phyloP scores from a whole-genome alignment of 2,888 invertebrate species.

The Pherbina coryleti region DNA sequence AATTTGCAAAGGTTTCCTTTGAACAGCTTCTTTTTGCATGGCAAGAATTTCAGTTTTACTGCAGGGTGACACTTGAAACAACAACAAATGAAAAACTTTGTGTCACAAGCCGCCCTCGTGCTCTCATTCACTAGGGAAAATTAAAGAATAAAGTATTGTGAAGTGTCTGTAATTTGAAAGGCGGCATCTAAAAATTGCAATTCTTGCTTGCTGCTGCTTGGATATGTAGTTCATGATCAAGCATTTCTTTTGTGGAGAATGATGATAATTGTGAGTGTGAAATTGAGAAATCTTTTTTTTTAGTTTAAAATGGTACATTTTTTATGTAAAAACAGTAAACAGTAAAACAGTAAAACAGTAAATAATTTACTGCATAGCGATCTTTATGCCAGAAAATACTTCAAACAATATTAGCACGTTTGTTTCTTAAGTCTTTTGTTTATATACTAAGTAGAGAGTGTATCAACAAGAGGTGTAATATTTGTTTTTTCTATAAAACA shows the following conservation, averaged over 20 bases:
- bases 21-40: not conserved
- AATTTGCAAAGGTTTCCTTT: not conserved
- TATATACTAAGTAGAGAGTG: too few relatives aligned
- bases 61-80: too few relatives aligned
- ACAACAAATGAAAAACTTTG: too few relatives aligned
- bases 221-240: constrained; percentile 14
- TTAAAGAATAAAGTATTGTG: not conserved
- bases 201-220: not conserved
- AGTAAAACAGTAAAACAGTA: too few relatives aligned
- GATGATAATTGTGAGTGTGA: not conserved
- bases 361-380: too few relatives aligned
- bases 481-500: too few relatives aligned
- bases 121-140: constrained; percentile 1
- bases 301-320: not conserved
- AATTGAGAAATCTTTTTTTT: not conserved
- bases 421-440: too few relatives aligned
- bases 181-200: not conserved
- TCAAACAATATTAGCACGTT: too few relatives aligned
- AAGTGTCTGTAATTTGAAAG: not conserved
- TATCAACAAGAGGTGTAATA: too few relatives aligned
- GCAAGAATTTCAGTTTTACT: not conserved
- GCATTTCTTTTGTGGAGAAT: not conserved
- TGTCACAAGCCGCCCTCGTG: not conserved
- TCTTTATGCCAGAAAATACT: too few relatives aligned
- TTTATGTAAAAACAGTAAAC: too few relatives aligned